A percentile compares a stretch with the other conserved stretches of the same genome.
phyloP scores from a whole-genome alignment of 2,888 invertebrate genomes.

The Lordiphosa andalusiaca region DNA sequence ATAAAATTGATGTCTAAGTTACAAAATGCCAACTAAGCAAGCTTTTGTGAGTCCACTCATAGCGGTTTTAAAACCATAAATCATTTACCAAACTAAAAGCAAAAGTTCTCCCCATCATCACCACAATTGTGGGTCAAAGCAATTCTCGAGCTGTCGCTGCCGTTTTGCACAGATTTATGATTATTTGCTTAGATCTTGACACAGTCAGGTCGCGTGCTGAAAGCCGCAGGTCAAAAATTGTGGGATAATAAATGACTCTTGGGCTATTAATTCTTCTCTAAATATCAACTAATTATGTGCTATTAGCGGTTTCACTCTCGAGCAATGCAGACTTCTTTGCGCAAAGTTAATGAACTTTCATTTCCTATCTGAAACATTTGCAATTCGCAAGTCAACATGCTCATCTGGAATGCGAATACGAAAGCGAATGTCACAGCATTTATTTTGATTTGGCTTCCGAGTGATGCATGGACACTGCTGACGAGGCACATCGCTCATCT shows the following conservation, averaged over 20 bases:
- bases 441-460: slow-evolving; percentile 20
- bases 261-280: slow-evolving; percentile 33
- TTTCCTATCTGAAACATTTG: slow-evolving; percentile 36
- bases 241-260: slow-evolving; percentile 35
- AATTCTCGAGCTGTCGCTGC: slow-evolving; percentile 32
- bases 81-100: slow-evolving; percentile 52
- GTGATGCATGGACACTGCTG: slow-evolving; percentile 43
- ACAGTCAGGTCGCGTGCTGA: slow-evolving; percentile 37
- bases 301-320: slow-evolving; percentile 62
- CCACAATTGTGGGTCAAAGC: slow-evolving; percentile 51
- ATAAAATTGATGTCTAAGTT: too few species aligned
- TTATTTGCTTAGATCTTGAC: slow-evolving; percentile 51
- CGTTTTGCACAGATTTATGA: slow-evolving; percentile 40
- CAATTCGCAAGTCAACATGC: slow-evolving; percentile 28
- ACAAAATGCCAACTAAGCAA: too few species aligned
- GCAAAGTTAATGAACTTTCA: slow-evolving; percentile 43
- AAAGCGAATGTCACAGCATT: slow-evolving; percentile 30
- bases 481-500: slow-evolving; percentile 43
- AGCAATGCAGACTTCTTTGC: slow-evolving; percentile 5
- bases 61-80: slow-evolving; percentile 39
- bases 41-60: slow-evolving; percentile 9
- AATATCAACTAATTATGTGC: slow-evolving; percentile 33
- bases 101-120: slow-evolving; percentile 48
- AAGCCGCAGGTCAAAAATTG: slow-evolving; percentile 39
- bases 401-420: slow-evolving; percentile 19